Base-by-base conservation (phyloP, 2,888 invertebrate genomes). In the Macrosiphum euphorbiae region DNA sequence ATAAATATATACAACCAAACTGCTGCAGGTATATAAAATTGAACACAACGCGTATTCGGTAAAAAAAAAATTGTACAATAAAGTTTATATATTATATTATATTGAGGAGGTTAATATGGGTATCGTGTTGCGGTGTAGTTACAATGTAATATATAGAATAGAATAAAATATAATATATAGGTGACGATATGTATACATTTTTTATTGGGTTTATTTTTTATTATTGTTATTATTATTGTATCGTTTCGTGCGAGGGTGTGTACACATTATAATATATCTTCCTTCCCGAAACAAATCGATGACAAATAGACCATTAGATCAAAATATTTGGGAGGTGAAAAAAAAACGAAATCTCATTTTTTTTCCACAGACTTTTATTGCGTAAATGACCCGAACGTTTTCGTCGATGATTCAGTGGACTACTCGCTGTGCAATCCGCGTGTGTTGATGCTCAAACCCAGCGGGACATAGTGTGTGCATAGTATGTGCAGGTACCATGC, bases 281-380 rank as follows among this genome's bases (percentile, higher is more conserved):
- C 1, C 20, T 58, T n/a, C 13, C 58, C 90, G n/a, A 86, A 90
- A 52, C 85, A 61, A 94, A 90, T 90, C 20, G 90, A 90, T 94
- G 94, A 94, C 94, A 94, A 94, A 94, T 94, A 86, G 94, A 52
- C 61, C 86, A 35, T 84, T 50, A 41, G 41, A 94, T 94, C 94
- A 94, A 90, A 94, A 94, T 94, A 94, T 94, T 94, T 94, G 85
- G 90, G 24, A 13, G 41, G 58, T 50, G 86, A 89, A 93, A 85
- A 92, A 47, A 67, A 78, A 35, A 55, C 35, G 78, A 67, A 28
- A 87, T 26, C 41, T 0, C 13, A 52, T 85, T 85, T 85, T 89
- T 87, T 84, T 85, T 55, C 7, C 24, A 11, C 24, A 28, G 11
- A 78, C 24, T 58, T 78, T 41, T 94, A 58, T 88, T 50, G 55